Evolutionary conservation across 1,140 invertebrate genomes (phyloP), one percentile per base, ranked within the genome.

Genomic region (Pygmarrhopalites habei): DNA sequence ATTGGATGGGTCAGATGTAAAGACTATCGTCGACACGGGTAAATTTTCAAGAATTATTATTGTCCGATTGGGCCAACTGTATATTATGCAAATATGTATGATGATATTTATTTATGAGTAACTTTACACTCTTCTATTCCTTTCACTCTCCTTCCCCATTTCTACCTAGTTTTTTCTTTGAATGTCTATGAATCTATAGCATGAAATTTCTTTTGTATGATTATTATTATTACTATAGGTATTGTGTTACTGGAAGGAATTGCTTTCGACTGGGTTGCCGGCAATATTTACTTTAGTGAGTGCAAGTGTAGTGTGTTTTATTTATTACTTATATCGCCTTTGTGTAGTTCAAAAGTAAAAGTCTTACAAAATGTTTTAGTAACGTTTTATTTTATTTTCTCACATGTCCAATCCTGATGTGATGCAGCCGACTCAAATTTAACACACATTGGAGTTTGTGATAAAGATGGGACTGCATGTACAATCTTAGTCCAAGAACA

Each of bases 221-320:
- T n/a, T n/a, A n/a, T n/a, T n/a, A n/a, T 55, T 55, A 7, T 55
- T 12, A 10, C 21, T 32, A 29, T 25, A 71, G 87, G 90, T n/a
- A 73, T 92, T 1, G 81, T 82, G 58, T 76, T 81, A 1, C 83
- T 87, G 0, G 87, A 89, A 67, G 86, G 88, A 63, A 75, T 94
- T 41, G 86, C 85, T 1, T 77, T 90, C 0, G 91, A 94, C 73
- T 92, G 86, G 85, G 73, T 92, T 17, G 89, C 86, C 0, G 79
- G 79, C 1, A 90, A 90, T 72, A 75, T 92, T 41, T 89, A 88
- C 73, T 92, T 92, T 74, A 87, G n/a, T n/a, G n/a, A n/a, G n/a
- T n/a, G n/a, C n/a, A n/a, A n/a, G n/a, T n/a, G n/a, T n/a, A n/a
- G n/a, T n/a, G n/a, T n/a, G n/a, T n/a, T n/a, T n/a, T n/a, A n/a